These are phyloP conservation scores for Epinephelus coioides DNA, from an alignment of 2,797 vertebrate genomes.

Conservation along the genomic window DNA sequence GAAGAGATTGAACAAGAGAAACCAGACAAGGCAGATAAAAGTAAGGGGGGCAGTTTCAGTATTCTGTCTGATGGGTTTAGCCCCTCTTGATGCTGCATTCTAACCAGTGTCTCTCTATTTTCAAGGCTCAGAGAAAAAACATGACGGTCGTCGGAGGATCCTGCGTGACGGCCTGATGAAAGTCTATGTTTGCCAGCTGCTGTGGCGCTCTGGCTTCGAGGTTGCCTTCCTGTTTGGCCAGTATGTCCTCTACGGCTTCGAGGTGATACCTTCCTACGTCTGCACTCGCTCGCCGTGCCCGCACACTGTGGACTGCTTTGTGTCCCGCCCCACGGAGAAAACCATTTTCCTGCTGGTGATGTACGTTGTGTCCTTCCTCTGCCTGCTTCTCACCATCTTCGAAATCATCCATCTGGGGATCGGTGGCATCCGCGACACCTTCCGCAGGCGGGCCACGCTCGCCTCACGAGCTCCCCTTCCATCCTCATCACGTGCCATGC, in stretches of 20 bases:
- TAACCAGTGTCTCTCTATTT: not conserved
- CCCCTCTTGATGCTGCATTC: too few species aligned
- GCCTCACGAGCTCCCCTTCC: not conserved
- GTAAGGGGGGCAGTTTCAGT: conserved; percentile 20
- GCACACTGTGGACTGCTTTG: conserved; percentile 92
- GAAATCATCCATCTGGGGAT: conserved; percentile 90
- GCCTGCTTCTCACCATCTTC: conserved; percentile 88
- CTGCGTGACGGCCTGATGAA: conserved; percentile 92
- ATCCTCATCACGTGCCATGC: conserved; percentile 32
- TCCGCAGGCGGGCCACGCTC: conserved; percentile 66
- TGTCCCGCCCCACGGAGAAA: conserved; percentile 93
- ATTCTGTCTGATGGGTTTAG: not conserved
- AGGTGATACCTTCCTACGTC: conserved; percentile 88
- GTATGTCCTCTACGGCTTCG: conserved; percentile 89
- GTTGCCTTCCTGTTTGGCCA: conserved; percentile 90
- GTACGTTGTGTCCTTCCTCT: conserved; percentile 91
- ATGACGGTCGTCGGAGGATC: conserved; percentile 90
- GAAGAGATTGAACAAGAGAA: conserved; percentile 89
- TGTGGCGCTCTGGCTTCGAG: conserved; percentile 89
- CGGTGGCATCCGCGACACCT: conserved; percentile 86
- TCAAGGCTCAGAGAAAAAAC: conserved; percentile 73
- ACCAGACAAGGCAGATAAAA: conserved; percentile 69
- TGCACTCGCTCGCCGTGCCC: conserved; percentile 91
- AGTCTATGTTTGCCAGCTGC: conserved; percentile 89
- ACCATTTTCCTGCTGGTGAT: conserved; percentile 92